phyloP scores from a whole-genome alignment of 2,797 vertebrate genomes.

The Pantherophis alleghaniensis region DNA sequence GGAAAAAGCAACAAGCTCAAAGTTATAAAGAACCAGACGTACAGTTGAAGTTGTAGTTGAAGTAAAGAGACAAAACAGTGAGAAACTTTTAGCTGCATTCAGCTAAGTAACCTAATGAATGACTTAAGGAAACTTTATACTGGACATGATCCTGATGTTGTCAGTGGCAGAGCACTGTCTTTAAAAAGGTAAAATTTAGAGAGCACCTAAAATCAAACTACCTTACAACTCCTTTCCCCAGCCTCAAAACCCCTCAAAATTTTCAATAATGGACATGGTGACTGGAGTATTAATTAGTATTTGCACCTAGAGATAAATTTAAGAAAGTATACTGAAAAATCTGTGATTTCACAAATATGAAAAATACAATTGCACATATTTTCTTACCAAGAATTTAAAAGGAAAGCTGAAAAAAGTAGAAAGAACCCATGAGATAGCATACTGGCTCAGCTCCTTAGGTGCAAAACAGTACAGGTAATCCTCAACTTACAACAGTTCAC shows the following conservation, averaged over 20 bases:
- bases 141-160: background rate
- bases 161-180: background rate
- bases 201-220: background rate
- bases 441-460: background rate
- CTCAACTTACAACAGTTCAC: no score
- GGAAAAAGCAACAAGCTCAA: background rate
- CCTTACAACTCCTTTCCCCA: background rate
- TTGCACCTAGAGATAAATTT: background rate
- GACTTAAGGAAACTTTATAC: background rate
- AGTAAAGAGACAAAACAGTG: background rate
- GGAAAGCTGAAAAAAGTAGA: background rate
- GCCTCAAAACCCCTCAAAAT: background rate
- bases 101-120: background rate
- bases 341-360: background rate
- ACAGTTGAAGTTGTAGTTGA: background rate
- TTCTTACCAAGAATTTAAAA: background rate
- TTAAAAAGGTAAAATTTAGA: background rate
- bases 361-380: background rate
- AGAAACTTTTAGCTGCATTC: background rate
- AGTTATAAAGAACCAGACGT: background rate
- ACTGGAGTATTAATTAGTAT: background rate
- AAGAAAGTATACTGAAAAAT: background rate
- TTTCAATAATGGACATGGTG: background rate
- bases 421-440: background rate
- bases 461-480: background rate